phyloP scores from a whole-genome alignment of 2,888 invertebrate genomes.

The Schizaphis graminum region DNA sequence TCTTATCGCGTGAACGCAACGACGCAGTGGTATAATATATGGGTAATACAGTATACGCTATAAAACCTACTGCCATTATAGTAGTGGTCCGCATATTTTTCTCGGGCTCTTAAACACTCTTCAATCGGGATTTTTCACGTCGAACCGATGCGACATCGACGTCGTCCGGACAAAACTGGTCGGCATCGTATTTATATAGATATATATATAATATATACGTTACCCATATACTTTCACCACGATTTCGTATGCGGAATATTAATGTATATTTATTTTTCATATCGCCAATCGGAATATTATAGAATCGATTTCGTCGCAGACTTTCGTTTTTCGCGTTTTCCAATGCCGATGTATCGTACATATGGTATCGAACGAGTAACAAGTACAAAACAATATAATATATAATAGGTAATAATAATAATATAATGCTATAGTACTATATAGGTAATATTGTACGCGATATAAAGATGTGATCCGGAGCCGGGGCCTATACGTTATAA shows the following conservation, averaged over 20 bases:
- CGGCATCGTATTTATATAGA: neutral
- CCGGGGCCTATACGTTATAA: neutral
- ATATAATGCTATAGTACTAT: no score
- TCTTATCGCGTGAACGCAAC: neutral
- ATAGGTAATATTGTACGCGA: no score
- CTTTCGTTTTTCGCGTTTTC: constrained; percentile 37
- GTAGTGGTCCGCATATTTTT: neutral
- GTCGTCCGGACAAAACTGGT: constrained; percentile 33
- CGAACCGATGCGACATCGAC: neutral
- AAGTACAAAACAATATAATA: neutral
- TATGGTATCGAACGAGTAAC: neutral
- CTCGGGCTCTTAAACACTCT: neutral
- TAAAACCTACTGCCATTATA: neutral
- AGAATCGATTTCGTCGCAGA: constrained; percentile 14
- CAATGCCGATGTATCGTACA: neutral
- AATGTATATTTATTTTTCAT: constrained; percentile 20
- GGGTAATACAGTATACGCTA: neutral
- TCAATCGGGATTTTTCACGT: constrained; percentile 46
- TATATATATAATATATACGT: neutral
- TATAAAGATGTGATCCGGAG: neutral
- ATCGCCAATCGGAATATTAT: constrained; percentile 37
- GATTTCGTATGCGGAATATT: constrained; percentile 58
- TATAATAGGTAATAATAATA: neutral
- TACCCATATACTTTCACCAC: constrained; percentile 46
- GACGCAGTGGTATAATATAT: neutral